phyloP scores from a whole-genome alignment of 2,888 invertebrate species.

The Alviniconcha strummeri region DNA sequence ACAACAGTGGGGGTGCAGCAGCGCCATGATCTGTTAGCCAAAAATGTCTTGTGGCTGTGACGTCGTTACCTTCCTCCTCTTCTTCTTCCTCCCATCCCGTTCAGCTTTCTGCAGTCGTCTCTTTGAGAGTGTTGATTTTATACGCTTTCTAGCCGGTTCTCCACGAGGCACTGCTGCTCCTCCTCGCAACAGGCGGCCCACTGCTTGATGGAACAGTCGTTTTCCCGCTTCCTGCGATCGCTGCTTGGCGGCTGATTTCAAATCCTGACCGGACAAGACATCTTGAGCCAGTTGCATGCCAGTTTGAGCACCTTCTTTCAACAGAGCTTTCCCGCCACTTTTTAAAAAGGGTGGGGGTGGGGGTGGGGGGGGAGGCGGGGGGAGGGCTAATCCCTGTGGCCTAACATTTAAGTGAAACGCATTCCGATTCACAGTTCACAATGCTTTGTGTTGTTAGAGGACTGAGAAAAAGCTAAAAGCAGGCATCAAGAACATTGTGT shows the following conservation, averaged over 20 bases:
- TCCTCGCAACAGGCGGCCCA: neutral
- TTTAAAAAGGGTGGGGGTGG: neutral
- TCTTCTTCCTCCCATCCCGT: neutral
- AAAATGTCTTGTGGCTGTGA: neutral
- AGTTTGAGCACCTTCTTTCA: slow-evolving; percentile 7
- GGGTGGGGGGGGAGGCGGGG: no score
- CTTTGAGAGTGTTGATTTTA: neutral
- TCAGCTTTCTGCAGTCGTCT: neutral
- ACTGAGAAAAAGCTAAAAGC: no score
- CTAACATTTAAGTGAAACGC: no score
- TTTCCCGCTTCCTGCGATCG: neutral
- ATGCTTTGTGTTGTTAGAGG: no score
- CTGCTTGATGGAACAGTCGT: neutral
- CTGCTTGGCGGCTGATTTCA: slow-evolving; percentile 10
- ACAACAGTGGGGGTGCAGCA: slow-evolving; percentile 13
- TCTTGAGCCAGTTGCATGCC: slow-evolving; percentile 18
- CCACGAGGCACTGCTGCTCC: neutral
- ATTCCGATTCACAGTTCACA: no score
- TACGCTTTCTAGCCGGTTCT: neutral
- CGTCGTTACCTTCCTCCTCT: neutral
- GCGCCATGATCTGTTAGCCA: neutral
- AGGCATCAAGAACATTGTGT: no score
- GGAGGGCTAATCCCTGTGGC: no score
- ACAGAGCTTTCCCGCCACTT: slow-evolving; percentile 24
- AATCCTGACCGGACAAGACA: slow-evolving; percentile 17